Conservation (phyloP, 1,140 invertebrate species). For the Caenorhabditis brenneri region DNA sequence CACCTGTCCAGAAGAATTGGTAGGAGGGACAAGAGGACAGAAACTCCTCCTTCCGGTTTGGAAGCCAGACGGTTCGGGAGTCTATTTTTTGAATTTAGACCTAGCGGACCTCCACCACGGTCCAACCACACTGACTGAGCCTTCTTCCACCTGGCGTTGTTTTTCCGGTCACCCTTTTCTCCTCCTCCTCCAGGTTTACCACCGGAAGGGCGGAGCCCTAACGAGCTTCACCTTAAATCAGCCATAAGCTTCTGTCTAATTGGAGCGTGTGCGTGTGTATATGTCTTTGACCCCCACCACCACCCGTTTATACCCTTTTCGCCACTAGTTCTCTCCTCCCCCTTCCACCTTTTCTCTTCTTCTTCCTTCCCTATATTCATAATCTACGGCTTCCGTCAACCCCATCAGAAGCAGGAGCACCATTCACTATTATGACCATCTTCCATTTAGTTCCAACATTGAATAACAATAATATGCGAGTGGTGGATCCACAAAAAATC, state of each 20-base stretch:
- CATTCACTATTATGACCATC: not conserved
- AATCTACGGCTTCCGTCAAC: slow-evolving; percentile 22
- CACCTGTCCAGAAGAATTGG: not conserved
- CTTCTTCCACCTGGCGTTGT: too few relatives aligned
- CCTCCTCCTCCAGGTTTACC: not conserved
- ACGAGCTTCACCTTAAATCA: slow-evolving; percentile 40
- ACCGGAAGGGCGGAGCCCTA: slow-evolving; percentile 6
- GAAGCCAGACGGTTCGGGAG: too few relatives aligned
- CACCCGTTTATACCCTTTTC: not conserved
- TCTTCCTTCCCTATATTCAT: not conserved
- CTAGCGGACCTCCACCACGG: too few relatives aligned
- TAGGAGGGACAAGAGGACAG: too few relatives aligned
- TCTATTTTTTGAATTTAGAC: too few relatives aligned
- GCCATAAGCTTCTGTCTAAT: slow-evolving; percentile 40
- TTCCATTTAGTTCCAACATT: slow-evolving; percentile 9
- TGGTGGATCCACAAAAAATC: too few relatives aligned
- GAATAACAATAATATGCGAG: not conserved
- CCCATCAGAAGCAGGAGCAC: not conserved
- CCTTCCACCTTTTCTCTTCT: not conserved
- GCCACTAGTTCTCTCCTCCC: too few relatives aligned
- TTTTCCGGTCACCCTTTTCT: too few relatives aligned
- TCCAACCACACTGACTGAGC: too few relatives aligned
- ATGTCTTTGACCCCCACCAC: not conserved
- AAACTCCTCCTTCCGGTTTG: too few relatives aligned
- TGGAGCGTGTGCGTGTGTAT: slow-evolving; percentile 19